Conservation (phyloP, 2,797 vertebrate genomes). For the Synaphobranchus kaupii region DNA sequence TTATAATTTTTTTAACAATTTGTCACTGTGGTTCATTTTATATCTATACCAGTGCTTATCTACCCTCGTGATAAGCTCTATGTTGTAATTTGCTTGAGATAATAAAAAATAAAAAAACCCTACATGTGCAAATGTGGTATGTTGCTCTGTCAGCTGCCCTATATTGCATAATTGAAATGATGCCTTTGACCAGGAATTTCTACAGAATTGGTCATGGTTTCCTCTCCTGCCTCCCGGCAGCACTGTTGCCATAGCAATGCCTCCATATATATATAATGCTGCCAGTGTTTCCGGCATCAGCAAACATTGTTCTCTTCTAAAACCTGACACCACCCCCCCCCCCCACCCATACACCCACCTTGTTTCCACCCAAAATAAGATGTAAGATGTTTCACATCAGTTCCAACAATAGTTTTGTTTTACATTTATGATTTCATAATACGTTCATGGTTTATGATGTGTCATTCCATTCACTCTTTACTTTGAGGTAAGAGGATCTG, state of each 20-base stretch:
- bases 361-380: neutral
- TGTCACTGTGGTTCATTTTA: neutral
- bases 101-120: too few species aligned
- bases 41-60: neutral
- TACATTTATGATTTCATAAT: neutral
- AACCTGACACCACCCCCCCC: neutral
- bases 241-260: conserved; percentile 63
- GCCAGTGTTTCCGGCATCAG: conserved; percentile 39
- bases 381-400: neutral
- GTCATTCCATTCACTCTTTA: neutral
- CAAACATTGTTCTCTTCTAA: neutral
- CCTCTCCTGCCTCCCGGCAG: conserved; percentile 37
- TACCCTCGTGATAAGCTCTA: neutral
- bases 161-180: neutral
- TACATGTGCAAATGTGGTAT: neutral
- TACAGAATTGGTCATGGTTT: conserved; percentile 36
- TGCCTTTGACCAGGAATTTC: neutral
- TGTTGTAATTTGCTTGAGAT: neutral
- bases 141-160: too few species aligned
- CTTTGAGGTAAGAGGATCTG: neutral
- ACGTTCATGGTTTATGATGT: neutral
- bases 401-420: neutral
- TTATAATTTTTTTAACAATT: too few species aligned
- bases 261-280: conserved; percentile 44
- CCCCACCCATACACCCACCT: neutral